Evolutionary conservation across 2,113 vertebrate species (phyloP).

Genomic region (Gymnocephalus cernua): DNA sequence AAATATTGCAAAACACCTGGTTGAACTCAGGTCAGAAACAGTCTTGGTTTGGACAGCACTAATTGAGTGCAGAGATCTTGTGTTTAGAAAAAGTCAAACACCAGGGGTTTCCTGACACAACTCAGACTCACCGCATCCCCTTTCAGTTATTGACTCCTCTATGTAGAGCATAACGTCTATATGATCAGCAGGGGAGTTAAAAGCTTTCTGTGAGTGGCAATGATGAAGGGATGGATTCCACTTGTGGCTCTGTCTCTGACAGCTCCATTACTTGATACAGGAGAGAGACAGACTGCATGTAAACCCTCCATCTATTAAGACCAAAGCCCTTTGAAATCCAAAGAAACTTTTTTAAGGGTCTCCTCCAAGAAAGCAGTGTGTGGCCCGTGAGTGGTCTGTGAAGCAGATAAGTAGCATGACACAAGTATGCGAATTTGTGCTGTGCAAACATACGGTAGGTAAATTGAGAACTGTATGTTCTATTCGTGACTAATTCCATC

Average conservation of each 20-base stretch:
- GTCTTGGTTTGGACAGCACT: slow-evolving; percentile 36
- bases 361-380: slow-evolving; percentile 2
- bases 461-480: slow-evolving; percentile 31
- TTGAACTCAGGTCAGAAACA: slow-evolving; percentile 28
- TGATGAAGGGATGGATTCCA: slow-evolving; percentile 57
- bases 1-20: slow-evolving; percentile 62
- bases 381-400: not conserved
- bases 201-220: slow-evolving; percentile 68
- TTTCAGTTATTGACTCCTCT: slow-evolving; percentile 55
- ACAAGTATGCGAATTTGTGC: slow-evolving; percentile 22
- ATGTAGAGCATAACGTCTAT: slow-evolving; percentile 42
- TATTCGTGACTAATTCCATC: slow-evolving; percentile 66
- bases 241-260: slow-evolving; percentile 56
- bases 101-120: slow-evolving; percentile 62
- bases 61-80: slow-evolving; percentile 51
- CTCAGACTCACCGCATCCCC: slow-evolving; percentile 25
- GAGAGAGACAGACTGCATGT: slow-evolving; percentile 27
- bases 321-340: slow-evolving; percentile 39
- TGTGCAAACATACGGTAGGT: slow-evolving; percentile 48
- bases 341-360: slow-evolving; percentile 27
- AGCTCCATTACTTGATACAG: slow-evolving; percentile 57
- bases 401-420: slow-evolving; percentile 16
- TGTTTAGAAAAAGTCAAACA: slow-evolving; percentile 57
- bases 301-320: slow-evolving; percentile 50
- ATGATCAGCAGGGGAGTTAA: slow-evolving; percentile 54